Percentiles rank a stretch among this genome's conserved stretches.
phyloP scores from a whole-genome alignment of 2,888 invertebrate species.

The Tetanocera ferruginea region DNA sequence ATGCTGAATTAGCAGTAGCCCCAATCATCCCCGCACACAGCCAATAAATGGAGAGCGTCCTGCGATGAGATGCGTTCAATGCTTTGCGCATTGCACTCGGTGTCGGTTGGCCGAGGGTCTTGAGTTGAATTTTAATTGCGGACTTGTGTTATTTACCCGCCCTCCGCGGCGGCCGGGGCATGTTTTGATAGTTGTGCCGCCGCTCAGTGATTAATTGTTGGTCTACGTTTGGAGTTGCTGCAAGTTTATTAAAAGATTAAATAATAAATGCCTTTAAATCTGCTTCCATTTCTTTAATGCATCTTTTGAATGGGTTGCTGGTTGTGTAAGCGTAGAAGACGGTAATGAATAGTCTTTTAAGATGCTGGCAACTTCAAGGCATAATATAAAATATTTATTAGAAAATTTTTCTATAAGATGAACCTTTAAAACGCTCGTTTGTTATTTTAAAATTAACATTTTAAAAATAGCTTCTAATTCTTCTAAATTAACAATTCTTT shows the following conservation, averaged over 20 bases:
- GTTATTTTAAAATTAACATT: too few relatives aligned
- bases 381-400: too few relatives aligned
- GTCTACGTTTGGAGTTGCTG: conserved; percentile 1
- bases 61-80: too few relatives aligned
- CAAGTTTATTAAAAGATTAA: conserved; percentile 35
- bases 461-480: too few relatives aligned
- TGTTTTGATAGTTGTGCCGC: not conserved
- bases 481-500: too few relatives aligned
- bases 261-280: conserved; percentile 25
- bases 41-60: not conserved
- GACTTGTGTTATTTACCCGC: not conserved
- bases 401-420: too few relatives aligned
- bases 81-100: not conserved
- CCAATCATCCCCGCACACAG: not conserved
- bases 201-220: conserved; percentile 29
- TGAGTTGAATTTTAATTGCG: conserved; percentile 27
- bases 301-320: not conserved
- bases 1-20: not conserved
- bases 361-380: too few relatives aligned
- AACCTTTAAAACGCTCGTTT: too few relatives aligned
- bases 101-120: not conserved
- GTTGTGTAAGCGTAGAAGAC: not conserved
- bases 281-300: not conserved
- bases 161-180: not conserved
- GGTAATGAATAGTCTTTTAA: too few relatives aligned